Base-by-base conservation (phyloP, 1,140 invertebrate species). In the Anastrepha obliqua region DNA sequence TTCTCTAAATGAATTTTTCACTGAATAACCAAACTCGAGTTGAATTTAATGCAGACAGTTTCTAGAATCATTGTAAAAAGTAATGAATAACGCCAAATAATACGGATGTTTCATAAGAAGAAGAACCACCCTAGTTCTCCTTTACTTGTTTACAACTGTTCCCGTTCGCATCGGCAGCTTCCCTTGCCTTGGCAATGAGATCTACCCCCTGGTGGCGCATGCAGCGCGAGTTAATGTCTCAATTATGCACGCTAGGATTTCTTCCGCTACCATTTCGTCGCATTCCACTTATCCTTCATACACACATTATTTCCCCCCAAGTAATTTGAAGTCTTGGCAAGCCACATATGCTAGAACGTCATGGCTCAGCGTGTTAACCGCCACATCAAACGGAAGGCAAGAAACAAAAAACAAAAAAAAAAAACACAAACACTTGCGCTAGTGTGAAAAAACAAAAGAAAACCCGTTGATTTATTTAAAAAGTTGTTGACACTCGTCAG, bases 181-280 rank as follows among this genome's bases (percentile, higher is more conserved):
- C 47, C 47, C 47, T 20, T 20, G 74, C 17, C n/a, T 0, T 15
- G 74, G 17, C n/a, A 81, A 55, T 13, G 44, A 20, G 47, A 51
- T 58, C 0, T n/a, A 55, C 47, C n/a, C 74, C 74, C 9, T 47
- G 7, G 8, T 55, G 74, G 47, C 74, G 55, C 8, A 81, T 58
- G 74, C 89, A 89, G 89, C 90, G 89, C 88, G 88, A 91, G 91
- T 91, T 91, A 91, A 91, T 91, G 91, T 91, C 90, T 91, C 91
- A 91, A 91, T 91, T 91, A 91, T 86, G 88, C 87, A 86, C 86
- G 90, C 62, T 81, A 55, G 74, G 13, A 44, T 86, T 62, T 62
- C 85, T 86, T 86, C 58, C 86, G 13, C 47, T 55, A 64, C 15
- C 86, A 20, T 64, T 74, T 44, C 47, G 29, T 44, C 59, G 60